phyloP scores from a whole-genome alignment of 2,888 invertebrate genomes.

The Drosophila hawaiiensis region DNA sequence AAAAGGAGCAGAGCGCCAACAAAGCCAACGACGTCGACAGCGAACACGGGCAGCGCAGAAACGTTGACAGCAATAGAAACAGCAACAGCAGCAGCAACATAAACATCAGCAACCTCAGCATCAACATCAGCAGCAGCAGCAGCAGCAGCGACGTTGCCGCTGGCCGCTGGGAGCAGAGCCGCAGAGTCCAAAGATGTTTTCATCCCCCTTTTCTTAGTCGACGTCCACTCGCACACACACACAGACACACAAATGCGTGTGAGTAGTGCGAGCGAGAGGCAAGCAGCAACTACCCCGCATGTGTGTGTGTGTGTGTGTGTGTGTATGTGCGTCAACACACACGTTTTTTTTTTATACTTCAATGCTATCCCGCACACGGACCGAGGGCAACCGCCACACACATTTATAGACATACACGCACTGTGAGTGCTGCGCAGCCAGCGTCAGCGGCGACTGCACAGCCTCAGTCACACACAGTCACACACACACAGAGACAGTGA shows the following conservation, averaged over 20 bases:
- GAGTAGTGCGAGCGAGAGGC: conserved; percentile 50
- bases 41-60: neutral
- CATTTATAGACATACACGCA: neutral
- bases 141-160: conserved; percentile 27
- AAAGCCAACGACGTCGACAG: neutral
- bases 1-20: conserved; percentile 16
- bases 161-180: conserved; percentile 43
- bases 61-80: neutral
- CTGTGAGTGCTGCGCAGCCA: conserved; percentile 27
- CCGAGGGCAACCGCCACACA: conserved; percentile 38
- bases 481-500: conserved; percentile 43
- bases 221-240: conserved; percentile 62
- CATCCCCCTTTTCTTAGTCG: conserved; percentile 73
- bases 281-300: conserved; percentile 54
- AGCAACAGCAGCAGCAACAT: conserved; percentile 31
- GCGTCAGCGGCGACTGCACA: conserved; percentile 56
- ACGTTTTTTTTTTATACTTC: conserved; percentile 40
- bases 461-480: conserved; percentile 42
- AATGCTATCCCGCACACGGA: conserved; percentile 48
- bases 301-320: conserved; percentile 26
- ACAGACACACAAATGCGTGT: conserved; percentile 27
- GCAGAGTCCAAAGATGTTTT: conserved; percentile 67
- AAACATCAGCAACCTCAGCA: conserved; percentile 6
- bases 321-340: conserved; percentile 44
- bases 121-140: conserved; percentile 20